Evolutionary conservation across 2,888 invertebrate species (phyloP).

Genomic region (Metopia argyrocephala): DNA sequence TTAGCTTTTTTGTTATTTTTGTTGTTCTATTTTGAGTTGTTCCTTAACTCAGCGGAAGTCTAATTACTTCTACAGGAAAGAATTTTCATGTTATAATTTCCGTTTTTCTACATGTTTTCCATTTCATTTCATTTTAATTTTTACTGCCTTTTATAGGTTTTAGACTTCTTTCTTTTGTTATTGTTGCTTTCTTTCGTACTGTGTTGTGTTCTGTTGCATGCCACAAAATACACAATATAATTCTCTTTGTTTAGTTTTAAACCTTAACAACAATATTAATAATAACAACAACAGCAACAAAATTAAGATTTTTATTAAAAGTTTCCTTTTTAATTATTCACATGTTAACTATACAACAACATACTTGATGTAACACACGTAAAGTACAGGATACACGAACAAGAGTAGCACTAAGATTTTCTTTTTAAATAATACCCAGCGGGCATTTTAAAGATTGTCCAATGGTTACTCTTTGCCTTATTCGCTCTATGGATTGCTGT

Average conservation of each 20-base stretch:
- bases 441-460: too few relatives aligned
- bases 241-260: background rate
- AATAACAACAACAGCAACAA: background rate
- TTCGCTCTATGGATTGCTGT: too few relatives aligned
- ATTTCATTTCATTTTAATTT: conserved; percentile 4
- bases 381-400: too few relatives aligned
- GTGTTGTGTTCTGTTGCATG: too few relatives aligned
- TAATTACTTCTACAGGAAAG: conserved; percentile 67
- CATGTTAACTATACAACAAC: background rate
- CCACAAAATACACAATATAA: background rate
- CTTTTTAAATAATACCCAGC: too few relatives aligned
- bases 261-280: background rate
- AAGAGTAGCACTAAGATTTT: too few relatives aligned
- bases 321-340: background rate
- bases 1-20: background rate
- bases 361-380: too few relatives aligned
- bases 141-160: background rate
- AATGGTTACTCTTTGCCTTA: too few relatives aligned
- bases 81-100: conserved; percentile 67
- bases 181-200: too few relatives aligned
- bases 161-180: background rate
- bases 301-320: background rate
- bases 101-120: conserved; percentile 40
- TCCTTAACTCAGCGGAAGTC: conserved; percentile 62
- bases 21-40: background rate